These are phyloP conservation scores for Julus scanicus DNA, from an alignment of 2,888 invertebrate species.

Conservation along the genomic window DNA sequence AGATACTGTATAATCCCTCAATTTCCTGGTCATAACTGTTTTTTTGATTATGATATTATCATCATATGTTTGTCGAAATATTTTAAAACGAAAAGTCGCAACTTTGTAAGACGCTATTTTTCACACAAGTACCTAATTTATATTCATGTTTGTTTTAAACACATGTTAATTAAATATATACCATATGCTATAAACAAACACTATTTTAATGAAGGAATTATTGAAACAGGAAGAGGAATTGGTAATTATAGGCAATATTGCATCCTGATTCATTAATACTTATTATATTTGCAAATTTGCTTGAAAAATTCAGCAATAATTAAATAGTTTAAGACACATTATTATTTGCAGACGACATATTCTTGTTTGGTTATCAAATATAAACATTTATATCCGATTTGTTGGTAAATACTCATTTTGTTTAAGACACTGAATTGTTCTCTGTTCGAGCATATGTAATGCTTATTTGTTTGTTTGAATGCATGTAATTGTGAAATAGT, in stretches of 20 bases:
- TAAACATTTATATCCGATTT: too few relatives aligned
- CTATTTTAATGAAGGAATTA: neutral
- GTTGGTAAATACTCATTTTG: too few relatives aligned
- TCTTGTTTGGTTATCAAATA: too few relatives aligned
- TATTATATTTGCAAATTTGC: neutral
- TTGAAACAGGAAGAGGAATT: neutral
- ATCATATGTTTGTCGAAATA: neutral
- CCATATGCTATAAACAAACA: conserved; percentile 5
- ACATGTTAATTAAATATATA: conserved; percentile 12
- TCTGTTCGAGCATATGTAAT: too few relatives aligned
- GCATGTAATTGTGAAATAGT: too few relatives aligned
- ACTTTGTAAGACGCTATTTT: neutral
- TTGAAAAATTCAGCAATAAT: too few relatives aligned
- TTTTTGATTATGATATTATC: neutral
- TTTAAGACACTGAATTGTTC: too few relatives aligned
- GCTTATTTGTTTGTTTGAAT: too few relatives aligned
- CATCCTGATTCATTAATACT: neutral
- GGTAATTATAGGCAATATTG: neutral
- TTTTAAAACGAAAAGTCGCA: neutral
- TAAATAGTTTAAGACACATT: too few relatives aligned
- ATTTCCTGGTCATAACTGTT: neutral
- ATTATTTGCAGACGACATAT: too few relatives aligned
- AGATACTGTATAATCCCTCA: neutral
- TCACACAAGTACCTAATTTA: neutral
- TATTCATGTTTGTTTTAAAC: neutral